Percentiles rank a stretch among this genome's conserved stretches.
phyloP scores from a whole-genome alignment of 2,113 vertebrate genomes.

The Amblyopsis rosae region DNA sequence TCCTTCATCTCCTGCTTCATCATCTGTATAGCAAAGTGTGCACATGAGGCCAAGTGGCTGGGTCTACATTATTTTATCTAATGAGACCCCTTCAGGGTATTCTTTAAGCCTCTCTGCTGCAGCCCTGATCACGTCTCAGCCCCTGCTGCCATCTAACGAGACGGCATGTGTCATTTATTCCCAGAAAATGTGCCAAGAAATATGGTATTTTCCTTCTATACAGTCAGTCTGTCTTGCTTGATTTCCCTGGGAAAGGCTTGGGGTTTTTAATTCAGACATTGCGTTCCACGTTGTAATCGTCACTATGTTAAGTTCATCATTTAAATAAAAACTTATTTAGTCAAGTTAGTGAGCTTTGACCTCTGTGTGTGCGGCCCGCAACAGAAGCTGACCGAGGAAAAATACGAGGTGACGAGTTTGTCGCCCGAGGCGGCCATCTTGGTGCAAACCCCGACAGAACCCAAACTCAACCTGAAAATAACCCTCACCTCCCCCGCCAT shows the following conservation, averaged over 20 bases:
- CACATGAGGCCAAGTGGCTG: not conserved
- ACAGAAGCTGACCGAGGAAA: constrained; percentile 97
- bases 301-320: not conserved
- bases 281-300: too few species aligned
- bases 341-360: constrained; percentile 23
- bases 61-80: not conserved
- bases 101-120: not conserved
- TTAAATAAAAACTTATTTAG: not conserved
- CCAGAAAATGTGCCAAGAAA: too few species aligned
- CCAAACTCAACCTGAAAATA: constrained; percentile 92
- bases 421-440: constrained; percentile 90
- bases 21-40: constrained; percentile 18
- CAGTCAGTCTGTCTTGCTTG: too few species aligned
- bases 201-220: too few species aligned
- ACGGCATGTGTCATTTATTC: too few species aligned
- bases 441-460: constrained; percentile 87
- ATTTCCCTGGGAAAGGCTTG: too few species aligned
- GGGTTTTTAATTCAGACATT: too few species aligned
- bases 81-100: not conserved
- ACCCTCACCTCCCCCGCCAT: constrained; percentile 92
- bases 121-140: not conserved
- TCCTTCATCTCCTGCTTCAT: constrained; percentile 1
- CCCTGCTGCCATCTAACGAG: too few species aligned
- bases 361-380: constrained; percentile 56
- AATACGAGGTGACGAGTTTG: constrained; percentile 89